phyloP scores from a whole-genome alignment of 2,888 invertebrate species.

The Conistra vaccinii region DNA sequence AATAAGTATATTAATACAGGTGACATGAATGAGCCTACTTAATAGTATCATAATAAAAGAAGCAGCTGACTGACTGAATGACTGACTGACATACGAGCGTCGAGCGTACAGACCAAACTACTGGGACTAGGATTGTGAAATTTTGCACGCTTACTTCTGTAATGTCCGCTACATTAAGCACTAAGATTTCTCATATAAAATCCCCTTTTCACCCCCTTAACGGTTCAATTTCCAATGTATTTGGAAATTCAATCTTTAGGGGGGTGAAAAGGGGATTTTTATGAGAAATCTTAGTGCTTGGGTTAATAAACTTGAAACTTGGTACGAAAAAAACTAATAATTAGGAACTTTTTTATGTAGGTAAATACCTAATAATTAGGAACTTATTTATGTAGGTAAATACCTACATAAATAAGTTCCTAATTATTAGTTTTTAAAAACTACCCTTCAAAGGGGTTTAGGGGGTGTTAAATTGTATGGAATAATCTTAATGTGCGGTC shows the following conservation, averaged over 20 bases:
- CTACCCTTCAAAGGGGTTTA: neutral
- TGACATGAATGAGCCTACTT: neutral
- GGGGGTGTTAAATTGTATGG: neutral
- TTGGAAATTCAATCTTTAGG: no score
- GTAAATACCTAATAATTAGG: no score
- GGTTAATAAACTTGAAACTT: neutral
- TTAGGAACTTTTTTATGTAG: no score
- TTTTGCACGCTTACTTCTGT: neutral
- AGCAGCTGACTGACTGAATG: neutral
- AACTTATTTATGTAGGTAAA: no score
- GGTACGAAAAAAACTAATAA: no score
- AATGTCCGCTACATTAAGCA: no score
- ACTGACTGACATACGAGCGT: neutral
- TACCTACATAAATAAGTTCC: neutral
- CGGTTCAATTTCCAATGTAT: no score
- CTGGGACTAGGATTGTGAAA: neutral
- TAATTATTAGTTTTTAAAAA: neutral
- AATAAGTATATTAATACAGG: neutral
- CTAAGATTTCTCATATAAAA: no score
- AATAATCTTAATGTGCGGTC: neutral
- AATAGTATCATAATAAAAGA: neutral
- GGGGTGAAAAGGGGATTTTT: no score
- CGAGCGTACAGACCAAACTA: neutral
- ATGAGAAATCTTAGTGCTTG: no score
- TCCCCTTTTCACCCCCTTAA: no score